These are phyloP conservation scores for Gari tellinella DNA, from an alignment of 2,888 invertebrate genomes.

Conservation along the genomic window DNA sequence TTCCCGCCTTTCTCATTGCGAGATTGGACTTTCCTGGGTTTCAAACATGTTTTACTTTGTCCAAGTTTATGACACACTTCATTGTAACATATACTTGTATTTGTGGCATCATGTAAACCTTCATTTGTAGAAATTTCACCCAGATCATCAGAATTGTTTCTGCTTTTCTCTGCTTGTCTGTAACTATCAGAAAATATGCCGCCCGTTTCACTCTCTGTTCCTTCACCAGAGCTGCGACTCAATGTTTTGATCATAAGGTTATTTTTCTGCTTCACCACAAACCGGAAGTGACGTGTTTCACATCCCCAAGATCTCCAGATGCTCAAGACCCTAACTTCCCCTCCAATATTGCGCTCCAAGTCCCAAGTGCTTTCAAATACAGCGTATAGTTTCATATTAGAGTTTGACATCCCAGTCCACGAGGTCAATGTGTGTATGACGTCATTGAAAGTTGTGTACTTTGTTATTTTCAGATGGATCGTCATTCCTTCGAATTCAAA, in stretches of 20 bases:
- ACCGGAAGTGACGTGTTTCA: slow-evolving; percentile 27
- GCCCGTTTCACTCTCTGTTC: too few species aligned
- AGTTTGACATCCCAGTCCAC: slow-evolving; percentile 5
- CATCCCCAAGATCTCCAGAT: slow-evolving; percentile 41
- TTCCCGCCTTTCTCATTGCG: too few species aligned
- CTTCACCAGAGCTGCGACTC: not conserved
- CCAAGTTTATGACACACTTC: too few species aligned
- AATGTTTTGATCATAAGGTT: not conserved
- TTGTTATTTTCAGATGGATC: slow-evolving; percentile 29
- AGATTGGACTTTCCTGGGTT: too few species aligned
- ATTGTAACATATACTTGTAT: too few species aligned
- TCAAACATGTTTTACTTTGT: too few species aligned
- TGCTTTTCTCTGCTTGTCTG: too few species aligned
- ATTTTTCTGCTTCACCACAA: slow-evolving; percentile 22
- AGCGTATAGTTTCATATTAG: slow-evolving; percentile 9
- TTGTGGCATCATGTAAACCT: too few species aligned
- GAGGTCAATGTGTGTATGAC: slow-evolving; percentile 38
- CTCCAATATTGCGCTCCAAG: slow-evolving; percentile 22
- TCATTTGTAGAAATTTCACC: too few species aligned
- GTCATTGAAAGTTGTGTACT: slow-evolving; percentile 46
- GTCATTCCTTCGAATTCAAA: not conserved
- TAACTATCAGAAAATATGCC: too few species aligned
- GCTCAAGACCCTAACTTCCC: slow-evolving; percentile 24
- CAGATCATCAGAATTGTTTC: too few species aligned
- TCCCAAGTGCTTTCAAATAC: slow-evolving; percentile 33